phyloP scores from a whole-genome alignment of 2,797 vertebrate species.

The Sebastes hubbsi region DNA sequence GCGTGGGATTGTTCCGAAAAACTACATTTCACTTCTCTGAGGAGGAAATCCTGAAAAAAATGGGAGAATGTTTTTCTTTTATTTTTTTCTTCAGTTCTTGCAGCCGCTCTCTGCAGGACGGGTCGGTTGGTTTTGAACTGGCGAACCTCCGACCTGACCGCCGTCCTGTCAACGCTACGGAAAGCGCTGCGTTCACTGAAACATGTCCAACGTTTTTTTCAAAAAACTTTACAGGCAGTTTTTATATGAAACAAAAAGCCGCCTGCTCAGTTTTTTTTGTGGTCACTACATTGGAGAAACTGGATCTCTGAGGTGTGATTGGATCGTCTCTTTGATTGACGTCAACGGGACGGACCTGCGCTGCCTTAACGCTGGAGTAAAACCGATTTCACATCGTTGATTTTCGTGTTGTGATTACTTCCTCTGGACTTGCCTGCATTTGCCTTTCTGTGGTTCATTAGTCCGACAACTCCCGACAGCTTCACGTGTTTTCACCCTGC shows the following conservation, averaged over 20 bases:
- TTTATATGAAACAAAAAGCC: neutral
- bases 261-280: neutral
- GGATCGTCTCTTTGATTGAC: neutral
- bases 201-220: too few relatives aligned
- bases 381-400: neutral
- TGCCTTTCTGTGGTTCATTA: neutral
- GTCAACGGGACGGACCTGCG: neutral
- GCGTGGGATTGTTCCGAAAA: constrained; percentile 91
- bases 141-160: too few relatives aligned
- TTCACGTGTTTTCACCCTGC: neutral
- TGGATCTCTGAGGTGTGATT: neutral
- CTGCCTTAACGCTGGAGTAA: neutral
- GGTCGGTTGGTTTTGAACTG: neutral
- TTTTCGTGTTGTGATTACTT: neutral
- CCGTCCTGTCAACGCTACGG: neutral
- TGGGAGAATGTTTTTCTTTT: neutral
- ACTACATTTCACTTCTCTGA: constrained; percentile 86
- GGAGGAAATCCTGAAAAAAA: neutral
- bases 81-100: neutral
- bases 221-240: neutral
- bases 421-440: neutral
- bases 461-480: neutral
- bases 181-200: too few relatives aligned
- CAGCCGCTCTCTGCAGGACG: neutral
- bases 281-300: neutral